Evolutionary conservation across 2,113 vertebrate species (phyloP), one percentile per base, ranked within the genome.

Genomic region (Piprites chloris): DNA sequence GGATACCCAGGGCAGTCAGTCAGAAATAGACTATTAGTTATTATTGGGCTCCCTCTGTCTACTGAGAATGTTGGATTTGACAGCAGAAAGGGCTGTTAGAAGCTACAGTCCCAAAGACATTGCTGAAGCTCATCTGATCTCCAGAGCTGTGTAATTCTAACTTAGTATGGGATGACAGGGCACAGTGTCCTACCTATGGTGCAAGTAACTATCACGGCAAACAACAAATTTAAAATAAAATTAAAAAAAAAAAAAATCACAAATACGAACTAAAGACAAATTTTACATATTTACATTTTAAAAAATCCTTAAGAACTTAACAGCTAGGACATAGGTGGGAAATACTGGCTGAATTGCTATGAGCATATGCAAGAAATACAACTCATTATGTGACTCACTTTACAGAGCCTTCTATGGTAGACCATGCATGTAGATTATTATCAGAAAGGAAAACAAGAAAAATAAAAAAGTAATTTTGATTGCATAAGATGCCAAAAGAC

Each of bases 401-500:
- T n/a, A 75, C n/a, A 79, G 32, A 82, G 21, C 33, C 35, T 72
- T 68, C 10, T 68, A 62, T 26, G 35, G 87, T 6, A 95, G 58
- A 46, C 7, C 9, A 76, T 11, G 30, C 21, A 62, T 26, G 58
- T 14, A 93, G 85, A 93, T 78, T 69, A 69, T 63, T 62, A 89
- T 76, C 67, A 89, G 41, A 46, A 30, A 66, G 52, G 63, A 27
- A 62, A 56, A 59, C 33, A 62, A 85, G 50, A 58, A 92, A 44
- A 79, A 52, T 32, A 17, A 49, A 66, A 63, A 69, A 73, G 47
- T 58, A 62, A 53, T 79, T 66, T 55, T 78, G 46, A 80, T 20
- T 74, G 65, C 44, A 65, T 23, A 56, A 86, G 42, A 87, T 74
- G 85, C 68, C 95, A 85, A 77, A 92, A 84, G 72, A 90, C 49